Evolutionary conservation across 1,140 invertebrate species (phyloP).

Genomic region (Cyclargus thomasi): DNA sequence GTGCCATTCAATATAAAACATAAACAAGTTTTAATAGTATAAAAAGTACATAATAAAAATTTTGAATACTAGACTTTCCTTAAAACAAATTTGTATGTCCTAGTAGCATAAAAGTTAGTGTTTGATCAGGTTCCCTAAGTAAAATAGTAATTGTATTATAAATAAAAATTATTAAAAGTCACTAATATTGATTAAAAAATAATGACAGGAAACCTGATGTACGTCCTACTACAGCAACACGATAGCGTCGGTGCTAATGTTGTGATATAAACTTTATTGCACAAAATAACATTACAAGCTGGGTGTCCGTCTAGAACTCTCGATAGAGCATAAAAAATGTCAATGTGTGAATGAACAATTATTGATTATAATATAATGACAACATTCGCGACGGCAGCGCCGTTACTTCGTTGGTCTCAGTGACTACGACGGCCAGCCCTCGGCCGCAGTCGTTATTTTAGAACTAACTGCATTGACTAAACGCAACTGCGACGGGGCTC

Average conservation of each 20-base stretch:
- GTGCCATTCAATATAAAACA: background rate
- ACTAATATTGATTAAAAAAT: no score
- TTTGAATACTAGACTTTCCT: background rate
- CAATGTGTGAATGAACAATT: slow-evolving; percentile 2
- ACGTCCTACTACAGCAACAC: background rate
- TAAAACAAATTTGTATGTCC: background rate
- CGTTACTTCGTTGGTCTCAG: background rate
- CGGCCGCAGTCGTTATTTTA: background rate
- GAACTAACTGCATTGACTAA: background rate
- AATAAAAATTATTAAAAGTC: no score
- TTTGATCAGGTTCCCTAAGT: background rate
- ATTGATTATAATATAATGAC: background rate
- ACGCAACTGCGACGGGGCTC: background rate
- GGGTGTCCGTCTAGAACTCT: background rate
- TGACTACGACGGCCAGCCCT: background rate
- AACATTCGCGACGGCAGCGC: background rate
- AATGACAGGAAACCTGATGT: background rate
- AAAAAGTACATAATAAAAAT: background rate
- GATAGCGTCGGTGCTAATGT: background rate
- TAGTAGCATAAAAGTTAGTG: background rate
- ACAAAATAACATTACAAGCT: background rate
- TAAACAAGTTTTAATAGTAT: background rate
- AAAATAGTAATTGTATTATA: background rate
- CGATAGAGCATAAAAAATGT: background rate
- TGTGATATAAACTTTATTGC: background rate